Conservation (phyloP, 2,113 vertebrate genomes). For the Salvelinus namaycush region DNA sequence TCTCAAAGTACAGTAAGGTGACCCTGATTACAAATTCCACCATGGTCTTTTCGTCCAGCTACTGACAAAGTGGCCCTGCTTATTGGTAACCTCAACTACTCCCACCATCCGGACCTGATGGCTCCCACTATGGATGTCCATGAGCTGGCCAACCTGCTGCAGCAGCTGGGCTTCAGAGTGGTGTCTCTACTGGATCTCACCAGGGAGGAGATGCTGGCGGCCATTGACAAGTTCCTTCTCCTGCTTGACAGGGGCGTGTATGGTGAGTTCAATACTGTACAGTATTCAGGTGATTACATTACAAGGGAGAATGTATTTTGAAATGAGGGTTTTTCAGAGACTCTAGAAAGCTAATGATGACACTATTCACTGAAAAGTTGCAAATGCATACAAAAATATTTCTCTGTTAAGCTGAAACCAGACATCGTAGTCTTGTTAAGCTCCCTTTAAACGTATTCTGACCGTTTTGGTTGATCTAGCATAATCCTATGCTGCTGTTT, state of each 20-base stretch:
- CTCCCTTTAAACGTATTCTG: not conserved
- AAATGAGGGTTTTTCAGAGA: not conserved
- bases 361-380: not conserved
- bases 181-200: slow-evolving; percentile 86
- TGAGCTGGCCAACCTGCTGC: slow-evolving; percentile 79
- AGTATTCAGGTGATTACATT: not conserved
- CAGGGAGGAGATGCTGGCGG: slow-evolving; percentile 78
- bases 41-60: slow-evolving; percentile 66
- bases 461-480: not conserved
- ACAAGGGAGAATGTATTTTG: not conserved
- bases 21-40: not conserved
- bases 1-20: not conserved
- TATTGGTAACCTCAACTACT: slow-evolving; percentile 85
- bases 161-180: slow-evolving; percentile 81
- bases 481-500: not conserved
- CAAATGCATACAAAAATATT: not conserved
- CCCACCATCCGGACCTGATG: slow-evolving; percentile 76
- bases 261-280: slow-evolving; percentile 66
- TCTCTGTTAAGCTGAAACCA: not conserved
- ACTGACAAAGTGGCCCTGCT: slow-evolving; percentile 85
- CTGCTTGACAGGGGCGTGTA: slow-evolving; percentile 83
- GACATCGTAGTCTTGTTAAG: not conserved
- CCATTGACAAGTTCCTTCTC: slow-evolving; percentile 78
- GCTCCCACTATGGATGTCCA: slow-evolving; percentile 84
- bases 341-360: not conserved